Base-by-base conservation (phyloP, 1,140 invertebrate genomes). In the Drosophila navojoa region DNA sequence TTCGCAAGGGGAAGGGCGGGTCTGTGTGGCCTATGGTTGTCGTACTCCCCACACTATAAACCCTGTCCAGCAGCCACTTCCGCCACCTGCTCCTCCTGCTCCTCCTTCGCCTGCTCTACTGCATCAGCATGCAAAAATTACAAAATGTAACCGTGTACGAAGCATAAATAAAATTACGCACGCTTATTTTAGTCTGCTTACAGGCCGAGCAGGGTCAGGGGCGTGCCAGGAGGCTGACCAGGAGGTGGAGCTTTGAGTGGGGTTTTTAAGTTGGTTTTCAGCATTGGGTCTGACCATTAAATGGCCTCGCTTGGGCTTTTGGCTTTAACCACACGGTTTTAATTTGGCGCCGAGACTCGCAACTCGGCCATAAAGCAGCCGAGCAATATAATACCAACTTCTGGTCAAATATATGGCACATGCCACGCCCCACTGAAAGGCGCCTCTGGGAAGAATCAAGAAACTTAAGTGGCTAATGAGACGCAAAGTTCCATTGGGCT, bases 141-240 rank as follows among this genome's bases (percentile, higher is more conserved):
- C 84, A 89, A 86, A 82, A 90, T 87, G 87, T 90, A 70, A 77
- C 77, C 87, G 73, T 90, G 87, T 80, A 42, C 87, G 67, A 77
- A 81, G 79, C 82, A 91, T 91, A 91, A 91, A 91, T 91, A 91
- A 91, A 91, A 91, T 91, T 91, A 91, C 90, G 90, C 82, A 91
- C 90, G 90, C 90, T 91, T 91, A 91, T 91, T 91, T 91, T 91
- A 87, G 85, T 90, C 84, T 89, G 84, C 84, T 89, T 89, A 89
- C 84, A 90, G 79, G 49, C 55, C 53, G 57, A 64, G 29, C 38
- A 35, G 29, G 27, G 47, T 22, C 35, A 45, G 15, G 35, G 13
- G 42, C 42, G 58, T 11, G 50, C 29, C 15, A 42, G 19, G 11
- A 29, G 19, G 44, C 52, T 6, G 25, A 22, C n/a, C 2, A 9